phyloP scores from a whole-genome alignment of 2,113 vertebrate species.

The Hypocryptadius cinnamomeus region DNA sequence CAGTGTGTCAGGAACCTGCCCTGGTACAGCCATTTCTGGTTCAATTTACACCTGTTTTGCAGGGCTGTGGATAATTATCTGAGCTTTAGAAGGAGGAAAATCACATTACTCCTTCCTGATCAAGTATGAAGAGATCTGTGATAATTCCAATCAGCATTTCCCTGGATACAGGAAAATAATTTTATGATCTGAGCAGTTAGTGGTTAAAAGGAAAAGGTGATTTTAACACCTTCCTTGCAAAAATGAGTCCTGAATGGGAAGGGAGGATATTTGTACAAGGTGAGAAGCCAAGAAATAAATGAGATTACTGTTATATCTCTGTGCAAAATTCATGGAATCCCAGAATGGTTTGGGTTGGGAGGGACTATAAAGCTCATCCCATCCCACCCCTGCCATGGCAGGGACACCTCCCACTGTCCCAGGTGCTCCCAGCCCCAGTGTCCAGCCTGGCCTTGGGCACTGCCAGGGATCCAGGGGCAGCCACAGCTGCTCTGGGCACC shows the following conservation, averaged over 20 bases:
- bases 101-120: neutral
- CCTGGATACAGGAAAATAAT: neutral
- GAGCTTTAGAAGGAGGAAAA: neutral
- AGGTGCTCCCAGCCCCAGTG: neutral
- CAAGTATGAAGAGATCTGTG: neutral
- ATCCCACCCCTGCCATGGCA: neutral
- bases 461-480: neutral
- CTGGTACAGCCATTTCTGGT: neutral
- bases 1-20: neutral
- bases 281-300: neutral
- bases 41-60: neutral
- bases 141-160: neutral
- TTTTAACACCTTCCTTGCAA: neutral
- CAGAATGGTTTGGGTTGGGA: neutral
- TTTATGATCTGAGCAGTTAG: neutral
- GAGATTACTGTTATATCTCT: neutral
- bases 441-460: neutral
- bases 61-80: neutral
- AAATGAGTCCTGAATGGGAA: neutral
- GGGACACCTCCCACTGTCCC: neutral
- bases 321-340: neutral
- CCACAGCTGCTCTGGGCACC: neutral
- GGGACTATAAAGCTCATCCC: accelerated
- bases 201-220: neutral
- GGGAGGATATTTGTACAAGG: neutral